Base-by-base conservation (phyloP, 1,140 invertebrate genomes). In the Thalassaphorura encarpata region DNA sequence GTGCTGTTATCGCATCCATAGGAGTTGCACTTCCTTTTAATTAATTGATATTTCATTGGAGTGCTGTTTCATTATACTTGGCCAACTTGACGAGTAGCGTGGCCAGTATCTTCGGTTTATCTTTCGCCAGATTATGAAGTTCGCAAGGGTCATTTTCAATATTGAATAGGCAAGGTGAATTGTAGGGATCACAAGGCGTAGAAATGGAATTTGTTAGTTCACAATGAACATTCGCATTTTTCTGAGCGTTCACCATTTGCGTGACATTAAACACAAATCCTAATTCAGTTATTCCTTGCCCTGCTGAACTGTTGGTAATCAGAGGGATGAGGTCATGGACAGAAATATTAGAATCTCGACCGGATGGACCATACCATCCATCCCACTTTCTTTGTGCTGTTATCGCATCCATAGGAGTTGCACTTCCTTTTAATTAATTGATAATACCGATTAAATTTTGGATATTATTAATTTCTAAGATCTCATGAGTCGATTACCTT, bases 141-240 rank as follows among this genome's bases (percentile, higher is more conserved):
- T 94, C 91, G 68, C 90, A 95, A 4, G 90, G 90, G 75, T 94
- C 90, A 24, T 75, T 64, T 1, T 72, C 65, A 21, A 94, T 74
- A 67, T 94, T 81, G 67, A 86, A 90, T 1, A 94, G 74, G 67
- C 90, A 94, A 0, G 85, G 79, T 21, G 71, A 67, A 40, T 73
- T 63, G 0, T 81, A 62, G 0, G 84, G 82, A 33, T 76, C 67
- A 69, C 87, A 91, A 2, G 36, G 15, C 3, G 18, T 28, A 15
- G 18, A n/a, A 1, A 53, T 45, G 60, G 5, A 40, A 46, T 52
- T 1, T 61, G 52, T 1, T 62, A 43, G 1, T 56, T 62, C 42
- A 64, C 74, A 76, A 6, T 61, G 65, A 2, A 82, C 45, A 41
- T 68, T 66, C 1, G 78, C 76, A 4, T 68, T 31, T 31, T 69